Evolutionary conservation across 1,140 invertebrate species (phyloP), one percentile per base, ranked within the genome.

Genomic region (Drosophila murphyi): DNA sequence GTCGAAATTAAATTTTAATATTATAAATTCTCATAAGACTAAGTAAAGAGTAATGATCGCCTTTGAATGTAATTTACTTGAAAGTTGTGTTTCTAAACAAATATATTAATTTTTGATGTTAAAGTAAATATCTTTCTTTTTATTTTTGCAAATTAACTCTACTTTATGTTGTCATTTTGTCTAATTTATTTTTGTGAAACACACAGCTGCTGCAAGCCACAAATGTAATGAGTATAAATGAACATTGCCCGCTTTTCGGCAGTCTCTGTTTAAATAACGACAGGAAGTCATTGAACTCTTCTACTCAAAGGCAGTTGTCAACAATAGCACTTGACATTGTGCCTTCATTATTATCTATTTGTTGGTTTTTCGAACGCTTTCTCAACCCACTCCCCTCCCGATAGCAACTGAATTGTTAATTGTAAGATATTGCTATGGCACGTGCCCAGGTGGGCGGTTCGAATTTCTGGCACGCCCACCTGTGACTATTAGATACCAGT

Each of bases 331-430:
- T 78, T 65, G 78, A 54, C 57, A 59, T 75, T 51, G 47, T 76
- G 52, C 54, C 65, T 50, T 82, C 80, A 83, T 83, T 80, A 80
- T 82, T 83, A 82, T 79, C 76, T 72, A 83, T 82, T 82, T 83
- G 48, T 37, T 56, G 5, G 8, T 4, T 41, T 10, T 20, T n/a
- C 20, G 10, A 5, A 4, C 7, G 12, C 5, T 29, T 39, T 0
- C 28, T 3, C 48, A 5, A 31, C 48, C 5, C 52, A 10, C 32
- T 5, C 32, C 5, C 34, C 5, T 34, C 0, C 1, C 20, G 20
- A 20, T 20, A 41, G 12, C 5, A 56, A 12, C 52, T 34, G 63
- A 37, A 59, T 71, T 34, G 57, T 69, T 82, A 85, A 83, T 83
- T 82, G 80, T 80, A 68, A 82, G 81, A 83, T 82, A 83, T 83